A percentile compares a stretch with the other conserved stretches of the same genome.
These are phyloP conservation scores for Urosaurus nigricauda DNA, from an alignment of 2,797 vertebrate species.

Conservation along the genomic window DNA sequence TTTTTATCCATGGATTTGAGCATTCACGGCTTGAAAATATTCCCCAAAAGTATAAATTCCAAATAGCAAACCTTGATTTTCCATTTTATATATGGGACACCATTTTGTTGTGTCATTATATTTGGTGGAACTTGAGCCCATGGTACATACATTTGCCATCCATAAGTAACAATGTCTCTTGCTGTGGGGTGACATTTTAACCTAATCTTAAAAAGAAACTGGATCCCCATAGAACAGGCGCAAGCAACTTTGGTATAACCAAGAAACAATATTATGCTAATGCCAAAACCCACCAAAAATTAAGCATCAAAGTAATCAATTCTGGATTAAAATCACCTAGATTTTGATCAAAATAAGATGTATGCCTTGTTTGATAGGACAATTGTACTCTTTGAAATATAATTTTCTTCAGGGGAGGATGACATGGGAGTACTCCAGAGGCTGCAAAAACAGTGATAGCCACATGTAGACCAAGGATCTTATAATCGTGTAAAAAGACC, in stretches of 20 bases:
- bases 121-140: too few relatives aligned
- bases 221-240: constrained; percentile 48
- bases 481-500: background rate
- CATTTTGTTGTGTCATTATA: too few relatives aligned
- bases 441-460: too few relatives aligned
- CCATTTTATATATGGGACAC: too few relatives aligned
- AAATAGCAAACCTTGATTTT: too few relatives aligned
- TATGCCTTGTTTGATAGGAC: background rate
- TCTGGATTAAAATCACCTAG: background rate
- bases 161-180: background rate
- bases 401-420: background rate
- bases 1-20: too few relatives aligned
- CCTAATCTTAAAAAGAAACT: constrained; percentile 66
- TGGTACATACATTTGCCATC: background rate
- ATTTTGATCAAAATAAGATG: background rate
- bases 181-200: constrained; percentile 36
- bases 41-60: too few relatives aligned
- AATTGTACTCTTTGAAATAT: background rate
- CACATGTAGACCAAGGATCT: background rate
- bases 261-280: too few relatives aligned
- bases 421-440: too few relatives aligned
- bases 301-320: background rate
- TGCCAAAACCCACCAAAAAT: too few relatives aligned
- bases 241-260: too few relatives aligned
- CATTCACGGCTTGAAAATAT: too few relatives aligned